These are phyloP conservation scores for Nowickia ferox DNA, from an alignment of 2,888 invertebrate species.

Conservation along the genomic window DNA sequence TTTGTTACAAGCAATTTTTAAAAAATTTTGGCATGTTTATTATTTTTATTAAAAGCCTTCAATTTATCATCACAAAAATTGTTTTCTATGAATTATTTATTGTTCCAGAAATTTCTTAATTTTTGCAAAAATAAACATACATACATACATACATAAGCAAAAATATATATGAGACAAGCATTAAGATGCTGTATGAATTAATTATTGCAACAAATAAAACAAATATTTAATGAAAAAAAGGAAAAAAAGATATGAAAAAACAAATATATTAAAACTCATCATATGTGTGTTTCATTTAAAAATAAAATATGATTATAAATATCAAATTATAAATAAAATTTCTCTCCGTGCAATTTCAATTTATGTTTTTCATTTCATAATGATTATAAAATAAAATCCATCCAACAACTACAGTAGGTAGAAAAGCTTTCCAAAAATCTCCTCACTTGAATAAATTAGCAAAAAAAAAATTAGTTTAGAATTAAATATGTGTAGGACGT, in stretches of 20 bases:
- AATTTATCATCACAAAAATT: not conserved
- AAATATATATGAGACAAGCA: slow-evolving; percentile 37
- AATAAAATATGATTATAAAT: slow-evolving; percentile 59
- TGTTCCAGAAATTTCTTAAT: not conserved
- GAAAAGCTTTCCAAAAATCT: too few relatives aligned
- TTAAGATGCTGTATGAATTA: slow-evolving; percentile 53
- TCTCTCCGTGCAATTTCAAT: slow-evolving; percentile 71
- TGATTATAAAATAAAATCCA: too few relatives aligned
- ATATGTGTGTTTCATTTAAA: slow-evolving; percentile 68
- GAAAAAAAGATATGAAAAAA: slow-evolving; percentile 37
- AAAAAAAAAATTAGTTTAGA: too few relatives aligned
- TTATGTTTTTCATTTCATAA: too few relatives aligned
- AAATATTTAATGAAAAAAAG: slow-evolving; percentile 46
- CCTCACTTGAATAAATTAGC: too few relatives aligned
- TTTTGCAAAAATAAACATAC: slow-evolving; percentile 16
- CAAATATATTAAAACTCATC: slow-evolving; percentile 66
- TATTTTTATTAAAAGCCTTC: not conserved
- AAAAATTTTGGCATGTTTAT: slow-evolving; percentile 10
- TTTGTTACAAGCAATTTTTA: not conserved
- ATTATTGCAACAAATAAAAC: slow-evolving; percentile 59
- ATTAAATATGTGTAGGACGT: too few relatives aligned
- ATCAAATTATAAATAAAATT: slow-evolving; percentile 66
- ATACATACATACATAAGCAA: slow-evolving; percentile 6
- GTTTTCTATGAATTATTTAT: not conserved
- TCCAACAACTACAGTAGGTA: too few relatives aligned